Base-by-base conservation (phyloP, 1,140 invertebrate genomes). In the Apis cerana region DNA sequence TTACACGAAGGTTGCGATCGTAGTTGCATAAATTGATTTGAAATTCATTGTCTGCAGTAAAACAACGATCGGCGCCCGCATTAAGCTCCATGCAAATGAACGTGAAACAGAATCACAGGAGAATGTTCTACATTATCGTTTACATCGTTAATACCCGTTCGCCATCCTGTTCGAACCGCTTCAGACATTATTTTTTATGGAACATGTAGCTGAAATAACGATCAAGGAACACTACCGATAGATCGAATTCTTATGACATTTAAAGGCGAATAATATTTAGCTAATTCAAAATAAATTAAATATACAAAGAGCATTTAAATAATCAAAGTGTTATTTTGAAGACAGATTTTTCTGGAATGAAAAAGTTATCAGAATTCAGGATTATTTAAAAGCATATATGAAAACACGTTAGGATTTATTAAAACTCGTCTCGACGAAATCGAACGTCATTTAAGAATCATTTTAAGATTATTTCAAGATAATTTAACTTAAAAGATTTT, bases 51-150 rank as follows among this genome's bases (percentile, higher is more conserved):
- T 84, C 82, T 80, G 69, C 78, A 72, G 77, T 80, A 84, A 84
- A 84, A 84, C 82, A 80, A 80, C 78, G 82, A 84, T 84, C 82
- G 78, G 77, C 78, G 64, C 11, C 62, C 64, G 82, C 82, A 84
- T 84, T 84, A 84, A 84, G 82, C 82, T 75, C 54, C 78, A 84
- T 84, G 82, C 82, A 81, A 84, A 84, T 84, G 82, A 80, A 74
- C 78, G 64, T n/a, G 77, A 64, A 70, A 69, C 82, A 74, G 78
- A 80, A 72, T 75, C 70, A 75, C 62, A 74, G 78, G 62, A 80
- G 78, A 67, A 69, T 84, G 82, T 84, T 84, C 82, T 84, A 84
- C 82, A 84, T 84, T 84, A 84, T 80, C 82, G 82, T 84, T 84
- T 84, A 84, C 82, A 84, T 80, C 70, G 82, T 84, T 80, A 80